A percentile compares a stretch with the other conserved stretches of the same genome.
phyloP scores from a whole-genome alignment of 64 coral and sea anemone species.

The Stylophora pistillata region DNA sequence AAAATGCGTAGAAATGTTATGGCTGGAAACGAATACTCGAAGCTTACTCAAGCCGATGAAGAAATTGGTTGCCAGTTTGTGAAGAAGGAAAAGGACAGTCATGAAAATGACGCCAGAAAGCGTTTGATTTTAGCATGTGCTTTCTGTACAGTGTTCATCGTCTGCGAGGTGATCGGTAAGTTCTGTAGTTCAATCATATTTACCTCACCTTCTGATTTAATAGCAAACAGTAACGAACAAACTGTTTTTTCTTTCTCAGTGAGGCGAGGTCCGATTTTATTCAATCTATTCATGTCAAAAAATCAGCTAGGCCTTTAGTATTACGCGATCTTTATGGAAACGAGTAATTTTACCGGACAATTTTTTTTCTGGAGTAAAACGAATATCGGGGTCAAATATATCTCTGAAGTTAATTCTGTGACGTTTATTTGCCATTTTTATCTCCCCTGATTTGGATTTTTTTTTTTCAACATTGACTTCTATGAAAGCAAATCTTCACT shows the following conservation, averaged over 20 bases:
- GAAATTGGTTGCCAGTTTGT: slow-evolving; percentile 31
- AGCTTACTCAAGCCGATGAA: slow-evolving; percentile 24
- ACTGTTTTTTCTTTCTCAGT: neutral
- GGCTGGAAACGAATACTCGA: slow-evolving; percentile 6
- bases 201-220: neutral
- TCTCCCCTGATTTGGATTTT: neutral
- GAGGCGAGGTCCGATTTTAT: neutral
- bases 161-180: slow-evolving; percentile 65
- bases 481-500: neutral
- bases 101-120: slow-evolving; percentile 38
- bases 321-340: neutral
- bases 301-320: neutral
- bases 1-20: slow-evolving; percentile 5
- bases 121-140: slow-evolving; percentile 33
- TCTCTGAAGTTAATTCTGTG: neutral
- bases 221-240: neutral
- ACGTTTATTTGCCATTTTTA: neutral
- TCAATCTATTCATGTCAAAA: neutral
- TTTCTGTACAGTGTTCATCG: slow-evolving; percentile 57
- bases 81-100: neutral
- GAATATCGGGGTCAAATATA: neutral
- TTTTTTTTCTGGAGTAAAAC: neutral
- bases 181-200: neutral
- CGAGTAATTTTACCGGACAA: neutral
- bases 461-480: neutral